Percentiles rank a stretch among this genome's conserved stretches.
phyloP scores from a whole-genome alignment of 1,140 invertebrate species.

The Drosophila murphyi region DNA sequence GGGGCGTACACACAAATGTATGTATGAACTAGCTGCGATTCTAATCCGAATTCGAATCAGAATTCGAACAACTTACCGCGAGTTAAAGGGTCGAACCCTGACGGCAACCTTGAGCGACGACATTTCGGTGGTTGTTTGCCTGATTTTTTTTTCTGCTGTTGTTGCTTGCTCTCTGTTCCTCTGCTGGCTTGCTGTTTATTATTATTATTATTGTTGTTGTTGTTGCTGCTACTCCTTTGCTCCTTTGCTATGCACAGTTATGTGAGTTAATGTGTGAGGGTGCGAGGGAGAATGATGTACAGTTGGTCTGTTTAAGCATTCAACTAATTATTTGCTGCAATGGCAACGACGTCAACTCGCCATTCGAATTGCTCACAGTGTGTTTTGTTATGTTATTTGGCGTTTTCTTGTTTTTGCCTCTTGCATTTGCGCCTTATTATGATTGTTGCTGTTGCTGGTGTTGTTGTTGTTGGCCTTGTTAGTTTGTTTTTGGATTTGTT shows the following conservation, averaged over 20 bases:
- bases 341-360: conserved; percentile 33
- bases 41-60: conserved; percentile 18
- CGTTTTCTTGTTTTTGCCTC: conserved; percentile 35
- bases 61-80: conserved; percentile 85
- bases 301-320: conserved; percentile 18
- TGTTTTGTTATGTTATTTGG: conserved; percentile 43
- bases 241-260: conserved; percentile 51
- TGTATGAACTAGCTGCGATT: conserved; percentile 10
- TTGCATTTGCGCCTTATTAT: conserved; percentile 39
- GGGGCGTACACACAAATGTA: conserved; percentile 36
- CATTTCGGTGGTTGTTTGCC: conserved; percentile 84
- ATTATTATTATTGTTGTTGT: not conserved
- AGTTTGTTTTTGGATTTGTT: conserved; percentile 74
- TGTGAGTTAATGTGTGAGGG: not conserved
- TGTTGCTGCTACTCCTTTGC: conserved; percentile 33
- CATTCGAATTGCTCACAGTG: conserved; percentile 25
- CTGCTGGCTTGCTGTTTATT: conserved; percentile 33
- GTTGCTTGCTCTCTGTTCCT: not conserved
- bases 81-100: conserved; percentile 88
- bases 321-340: conserved; percentile 6
- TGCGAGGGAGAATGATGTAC: conserved; percentile 18
- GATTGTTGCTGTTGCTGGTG: conserved; percentile 22
- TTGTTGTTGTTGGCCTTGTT: conserved; percentile 50
- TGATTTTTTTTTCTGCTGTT: conserved; percentile 1
- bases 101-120: conserved; percentile 89